These are phyloP conservation scores for Hoplodrina ambigua DNA, from an alignment of 2,888 invertebrate genomes.

Conservation along the genomic window DNA sequence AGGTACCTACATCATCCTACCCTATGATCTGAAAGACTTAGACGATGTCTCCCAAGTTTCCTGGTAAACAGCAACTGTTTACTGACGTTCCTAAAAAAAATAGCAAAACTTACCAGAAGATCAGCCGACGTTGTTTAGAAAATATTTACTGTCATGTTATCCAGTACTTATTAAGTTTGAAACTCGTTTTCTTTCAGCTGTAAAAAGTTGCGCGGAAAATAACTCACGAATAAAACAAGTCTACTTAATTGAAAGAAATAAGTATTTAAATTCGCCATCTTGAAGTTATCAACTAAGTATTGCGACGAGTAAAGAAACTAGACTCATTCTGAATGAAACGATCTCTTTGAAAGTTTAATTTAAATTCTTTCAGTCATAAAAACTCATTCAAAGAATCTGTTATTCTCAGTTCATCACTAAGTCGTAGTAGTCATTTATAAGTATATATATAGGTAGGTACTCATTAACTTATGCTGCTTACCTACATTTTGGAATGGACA, in stretches of 20 bases:
- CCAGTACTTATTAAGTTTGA: neutral
- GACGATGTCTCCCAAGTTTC: neutral
- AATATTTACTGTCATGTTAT: constrained; percentile 11
- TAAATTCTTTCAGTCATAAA: neutral
- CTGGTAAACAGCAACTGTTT: neutral
- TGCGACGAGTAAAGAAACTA: neutral
- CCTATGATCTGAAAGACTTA: neutral
- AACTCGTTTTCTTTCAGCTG: neutral
- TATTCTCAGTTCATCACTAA: neutral
- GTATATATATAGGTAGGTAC: too few species aligned
- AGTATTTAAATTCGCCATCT: neutral
- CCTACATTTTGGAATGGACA: too few species aligned
- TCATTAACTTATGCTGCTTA: too few species aligned
- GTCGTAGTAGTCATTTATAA: too few species aligned
- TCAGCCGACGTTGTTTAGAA: neutral
- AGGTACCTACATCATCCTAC: too few species aligned
- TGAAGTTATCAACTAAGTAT: neutral
- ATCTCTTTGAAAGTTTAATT: neutral
- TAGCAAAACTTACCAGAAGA: neutral
- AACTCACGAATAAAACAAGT: neutral
- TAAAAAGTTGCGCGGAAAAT: neutral
- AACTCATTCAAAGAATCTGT: neutral
- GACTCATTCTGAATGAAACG: neutral
- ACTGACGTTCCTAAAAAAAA: neutral
- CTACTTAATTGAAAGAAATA: neutral